A percentile compares a stretch with the other conserved stretches of the same genome.
phyloP scores from a whole-genome alignment of 2,113 vertebrate genomes.

The Pholis gunnellus region DNA sequence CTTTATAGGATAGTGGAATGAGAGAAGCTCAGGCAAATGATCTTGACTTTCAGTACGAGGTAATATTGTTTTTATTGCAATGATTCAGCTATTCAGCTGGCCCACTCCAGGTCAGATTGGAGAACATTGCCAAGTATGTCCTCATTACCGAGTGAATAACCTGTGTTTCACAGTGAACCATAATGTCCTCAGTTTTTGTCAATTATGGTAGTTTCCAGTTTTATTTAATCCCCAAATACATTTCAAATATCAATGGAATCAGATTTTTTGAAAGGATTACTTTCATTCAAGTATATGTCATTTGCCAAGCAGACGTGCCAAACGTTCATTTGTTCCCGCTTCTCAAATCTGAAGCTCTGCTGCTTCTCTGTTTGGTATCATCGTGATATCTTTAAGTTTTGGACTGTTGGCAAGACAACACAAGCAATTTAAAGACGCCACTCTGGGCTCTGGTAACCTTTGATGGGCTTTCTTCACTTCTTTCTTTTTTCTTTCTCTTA shows the following conservation, averaged over 20 bases:
- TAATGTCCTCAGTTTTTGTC: not conserved
- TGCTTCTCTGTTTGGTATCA: not conserved
- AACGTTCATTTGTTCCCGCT: not conserved
- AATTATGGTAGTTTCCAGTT: not conserved
- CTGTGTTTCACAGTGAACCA: not conserved
- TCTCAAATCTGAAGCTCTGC: not conserved
- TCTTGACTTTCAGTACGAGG: not conserved
- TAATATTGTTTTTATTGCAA: constrained; percentile 21
- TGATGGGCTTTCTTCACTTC: not conserved
- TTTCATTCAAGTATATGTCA: not conserved
- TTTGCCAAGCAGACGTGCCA: not conserved
- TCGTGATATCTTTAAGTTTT: not conserved
- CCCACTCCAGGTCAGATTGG: not conserved
- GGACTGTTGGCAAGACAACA: not conserved
- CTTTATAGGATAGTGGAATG: constrained; percentile 29
- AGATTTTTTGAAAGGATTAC: not conserved
- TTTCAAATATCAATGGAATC: not conserved
- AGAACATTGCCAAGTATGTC: constrained; percentile 1
- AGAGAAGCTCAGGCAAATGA: not conserved
- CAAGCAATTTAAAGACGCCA: not conserved
- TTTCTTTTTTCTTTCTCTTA: not conserved
- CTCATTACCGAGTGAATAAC: constrained; percentile 5
- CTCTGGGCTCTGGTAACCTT: not conserved
- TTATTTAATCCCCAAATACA: not conserved
- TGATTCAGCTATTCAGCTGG: constrained; percentile 8